These are phyloP conservation scores for Drosophila setifemur DNA, from an alignment of 1,140 invertebrate genomes.

Conservation along the genomic window DNA sequence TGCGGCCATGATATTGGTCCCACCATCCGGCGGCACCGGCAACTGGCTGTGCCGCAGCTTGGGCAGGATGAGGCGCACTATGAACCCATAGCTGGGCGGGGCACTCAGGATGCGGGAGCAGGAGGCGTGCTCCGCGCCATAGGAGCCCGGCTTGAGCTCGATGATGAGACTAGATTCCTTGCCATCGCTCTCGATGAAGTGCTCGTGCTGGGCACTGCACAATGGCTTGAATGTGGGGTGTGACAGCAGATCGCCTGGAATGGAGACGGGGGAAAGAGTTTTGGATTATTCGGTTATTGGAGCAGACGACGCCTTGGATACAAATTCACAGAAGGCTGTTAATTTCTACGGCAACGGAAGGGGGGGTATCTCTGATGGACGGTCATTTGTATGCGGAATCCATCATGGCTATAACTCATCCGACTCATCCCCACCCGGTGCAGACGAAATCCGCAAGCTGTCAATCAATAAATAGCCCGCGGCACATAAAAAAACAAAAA, in stretches of 20 bases:
- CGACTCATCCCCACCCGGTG: constrained; percentile 14
- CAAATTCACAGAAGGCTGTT: constrained; percentile 49
- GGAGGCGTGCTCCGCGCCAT: constrained; percentile 46
- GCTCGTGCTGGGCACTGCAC: constrained; percentile 73
- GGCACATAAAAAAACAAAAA: constrained; percentile 18
- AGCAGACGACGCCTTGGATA: constrained; percentile 26
- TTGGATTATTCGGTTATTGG: neutral
- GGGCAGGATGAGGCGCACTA: constrained; percentile 76
- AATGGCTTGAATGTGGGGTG: constrained; percentile 73
- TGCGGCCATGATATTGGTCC: constrained; percentile 45
- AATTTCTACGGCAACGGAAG: constrained; percentile 23
- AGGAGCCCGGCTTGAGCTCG: constrained; percentile 67
- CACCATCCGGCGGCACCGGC: constrained; percentile 15
- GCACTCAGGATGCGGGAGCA: constrained; percentile 75
- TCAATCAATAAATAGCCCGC: constrained; percentile 46
- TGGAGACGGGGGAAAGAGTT: neutral
- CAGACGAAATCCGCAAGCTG: constrained; percentile 32
- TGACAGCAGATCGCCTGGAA: constrained; percentile 66
- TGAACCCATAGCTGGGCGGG: constrained; percentile 73
- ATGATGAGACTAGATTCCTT: constrained; percentile 81
- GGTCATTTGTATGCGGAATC: constrained; percentile 1
- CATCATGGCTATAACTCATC: constrained; percentile 9
- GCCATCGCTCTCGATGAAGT: constrained; percentile 79
- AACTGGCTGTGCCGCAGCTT: constrained; percentile 60
- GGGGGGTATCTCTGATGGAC: neutral